Conservation (phyloP, 2,113 vertebrate genomes). For the Eudyptes chrysolophus region DNA sequence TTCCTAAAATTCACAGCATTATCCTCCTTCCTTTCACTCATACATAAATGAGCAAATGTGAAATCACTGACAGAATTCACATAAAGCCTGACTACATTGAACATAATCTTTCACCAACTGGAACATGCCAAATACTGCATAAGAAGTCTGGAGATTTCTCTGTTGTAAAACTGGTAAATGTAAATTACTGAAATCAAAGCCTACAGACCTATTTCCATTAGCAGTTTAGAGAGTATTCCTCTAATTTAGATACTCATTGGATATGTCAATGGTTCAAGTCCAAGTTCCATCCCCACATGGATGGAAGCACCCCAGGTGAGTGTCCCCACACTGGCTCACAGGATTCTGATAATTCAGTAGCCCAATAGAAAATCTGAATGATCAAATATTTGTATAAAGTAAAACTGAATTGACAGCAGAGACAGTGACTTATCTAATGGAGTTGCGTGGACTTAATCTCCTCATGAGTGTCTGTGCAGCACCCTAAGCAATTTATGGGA, state of each 20-base stretch:
- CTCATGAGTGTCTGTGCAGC: not conserved
- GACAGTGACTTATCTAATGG: not conserved
- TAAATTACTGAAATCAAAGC: not conserved
- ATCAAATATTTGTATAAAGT: not conserved
- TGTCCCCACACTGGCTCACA: not conserved
- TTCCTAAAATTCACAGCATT: not conserved
- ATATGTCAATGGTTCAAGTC: not conserved
- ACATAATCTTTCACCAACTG: not conserved
- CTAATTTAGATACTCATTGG: not conserved
- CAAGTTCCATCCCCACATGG: rapidly evolving
- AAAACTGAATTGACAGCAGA: not conserved
- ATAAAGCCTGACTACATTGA: not conserved
- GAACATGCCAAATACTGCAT: not conserved
- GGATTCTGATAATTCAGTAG: not conserved
- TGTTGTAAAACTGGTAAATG: not conserved
- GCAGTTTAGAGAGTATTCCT: not conserved
- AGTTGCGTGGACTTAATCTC: not conserved
- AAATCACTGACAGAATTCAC: not conserved
- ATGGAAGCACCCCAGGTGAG: not conserved
- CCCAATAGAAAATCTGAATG: not conserved
- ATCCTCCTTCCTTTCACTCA: not conserved
- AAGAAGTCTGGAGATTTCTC: not conserved
- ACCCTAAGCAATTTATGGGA: not conserved
- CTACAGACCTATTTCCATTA: not conserved
- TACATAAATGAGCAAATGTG: not conserved